Percentiles rank a stretch among this genome's conserved stretches.
Evolutionary conservation across 2,888 invertebrate genomes (phyloP).

Genomic region (Iphiclides podalirius): DNA sequence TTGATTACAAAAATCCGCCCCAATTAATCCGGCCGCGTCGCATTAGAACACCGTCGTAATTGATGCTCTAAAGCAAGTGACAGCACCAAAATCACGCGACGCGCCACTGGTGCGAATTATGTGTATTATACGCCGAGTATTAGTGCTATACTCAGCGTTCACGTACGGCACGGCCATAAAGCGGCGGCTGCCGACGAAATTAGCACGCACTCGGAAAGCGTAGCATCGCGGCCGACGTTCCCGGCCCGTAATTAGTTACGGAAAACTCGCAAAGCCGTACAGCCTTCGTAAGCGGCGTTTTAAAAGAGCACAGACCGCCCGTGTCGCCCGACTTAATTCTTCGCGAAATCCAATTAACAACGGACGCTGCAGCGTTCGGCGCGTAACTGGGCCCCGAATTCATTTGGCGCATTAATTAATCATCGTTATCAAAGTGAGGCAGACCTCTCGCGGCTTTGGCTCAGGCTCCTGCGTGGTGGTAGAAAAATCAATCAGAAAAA

Average conservation of each 20-base stretch:
- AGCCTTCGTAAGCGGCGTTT: too few relatives aligned
- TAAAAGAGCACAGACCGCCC: too few relatives aligned
- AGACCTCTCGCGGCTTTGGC: background rate
- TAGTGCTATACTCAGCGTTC: too few relatives aligned
- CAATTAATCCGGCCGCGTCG: too few relatives aligned
- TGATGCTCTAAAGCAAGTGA: too few relatives aligned
- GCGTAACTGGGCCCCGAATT: conserved; percentile 9
- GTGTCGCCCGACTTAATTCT: conserved; percentile 20
- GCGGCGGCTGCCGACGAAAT: conserved; percentile 20
- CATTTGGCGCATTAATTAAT: conserved; percentile 18
- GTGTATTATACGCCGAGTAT: conserved; percentile 28
- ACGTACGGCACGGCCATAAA: too few relatives aligned
- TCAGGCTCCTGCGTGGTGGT: too few relatives aligned
- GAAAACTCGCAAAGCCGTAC: conserved; percentile 26
- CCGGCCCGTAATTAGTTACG: conserved; percentile 29
- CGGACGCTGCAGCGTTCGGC: conserved; percentile 10
- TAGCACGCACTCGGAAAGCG: conserved; percentile 23
- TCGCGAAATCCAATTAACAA: conserved; percentile 21
- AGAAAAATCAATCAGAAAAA: too few relatives aligned
- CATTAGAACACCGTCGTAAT: too few relatives aligned
- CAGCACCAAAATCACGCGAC: too few relatives aligned
- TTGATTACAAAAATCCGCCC: too few relatives aligned
- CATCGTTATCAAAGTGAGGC: conserved; percentile 11
- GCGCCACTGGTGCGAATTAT: conserved; percentile 3
- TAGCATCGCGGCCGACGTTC: conserved; percentile 25